These are phyloP conservation scores for Cyrtonyx montezumae DNA, from an alignment of 2,113 vertebrate species.

Conservation along the genomic window DNA sequence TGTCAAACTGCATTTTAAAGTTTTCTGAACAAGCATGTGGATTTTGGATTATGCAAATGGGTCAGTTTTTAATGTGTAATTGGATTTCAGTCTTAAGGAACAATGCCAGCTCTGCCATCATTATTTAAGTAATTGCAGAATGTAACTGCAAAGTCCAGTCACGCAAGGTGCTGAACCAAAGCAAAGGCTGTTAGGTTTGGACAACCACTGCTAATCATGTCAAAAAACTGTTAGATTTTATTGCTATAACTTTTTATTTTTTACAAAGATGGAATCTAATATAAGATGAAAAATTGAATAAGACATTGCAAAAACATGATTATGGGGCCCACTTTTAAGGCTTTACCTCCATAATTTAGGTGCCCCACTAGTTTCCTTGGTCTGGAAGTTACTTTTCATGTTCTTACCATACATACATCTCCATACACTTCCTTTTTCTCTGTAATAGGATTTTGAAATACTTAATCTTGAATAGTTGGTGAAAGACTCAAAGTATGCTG, in stretches of 20 bases:
- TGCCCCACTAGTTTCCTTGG: background rate
- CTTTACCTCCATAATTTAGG: background rate
- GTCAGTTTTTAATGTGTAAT: background rate
- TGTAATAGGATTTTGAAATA: background rate
- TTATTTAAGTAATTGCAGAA: background rate
- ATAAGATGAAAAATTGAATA: background rate
- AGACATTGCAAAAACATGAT: background rate
- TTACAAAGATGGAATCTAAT: background rate
- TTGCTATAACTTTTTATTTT: background rate
- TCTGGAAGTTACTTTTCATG: background rate
- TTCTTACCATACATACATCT: background rate
- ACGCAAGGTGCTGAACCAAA: background rate
- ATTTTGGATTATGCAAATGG: background rate
- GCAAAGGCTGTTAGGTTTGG: background rate
- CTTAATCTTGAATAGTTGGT: background rate
- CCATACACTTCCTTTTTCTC: background rate
- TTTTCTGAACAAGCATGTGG: background rate
- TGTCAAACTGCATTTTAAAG: background rate
- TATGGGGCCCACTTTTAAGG: background rate
- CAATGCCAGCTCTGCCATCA: background rate
- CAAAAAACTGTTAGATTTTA: background rate
- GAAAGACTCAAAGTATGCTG: slow-evolving; percentile 41
- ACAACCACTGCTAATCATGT: background rate
- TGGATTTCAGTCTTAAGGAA: background rate
- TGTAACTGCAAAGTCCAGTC: background rate